Conservation (phyloP, 2,113 vertebrate genomes). For the Macquaria australasica region DNA sequence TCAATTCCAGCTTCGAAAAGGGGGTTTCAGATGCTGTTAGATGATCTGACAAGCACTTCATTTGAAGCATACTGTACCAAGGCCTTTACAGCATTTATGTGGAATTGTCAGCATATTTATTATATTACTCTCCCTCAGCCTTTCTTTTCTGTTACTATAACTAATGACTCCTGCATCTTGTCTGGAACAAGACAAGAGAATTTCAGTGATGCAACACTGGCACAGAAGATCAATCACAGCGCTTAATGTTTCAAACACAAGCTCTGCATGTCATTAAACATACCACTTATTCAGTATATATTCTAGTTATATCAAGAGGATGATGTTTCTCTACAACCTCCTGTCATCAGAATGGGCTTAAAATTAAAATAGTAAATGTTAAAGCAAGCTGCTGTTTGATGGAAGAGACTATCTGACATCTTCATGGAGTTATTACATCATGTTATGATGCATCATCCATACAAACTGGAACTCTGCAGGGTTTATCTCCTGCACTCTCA, state of each 20-base stretch:
- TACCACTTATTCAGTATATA: no score
- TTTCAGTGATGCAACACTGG: neutral
- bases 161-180: neutral
- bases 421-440: conserved; percentile 14
- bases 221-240: neutral
- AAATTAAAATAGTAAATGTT: neutral
- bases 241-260: neutral
- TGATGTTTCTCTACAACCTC: neutral
- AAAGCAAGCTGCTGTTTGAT: conserved; percentile 2
- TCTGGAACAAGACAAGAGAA: neutral
- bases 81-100: neutral
- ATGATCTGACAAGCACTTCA: neutral
- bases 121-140: neutral
- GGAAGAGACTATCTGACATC: neutral
- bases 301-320: neutral
- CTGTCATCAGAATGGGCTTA: neutral
- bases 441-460: conserved; percentile 29
- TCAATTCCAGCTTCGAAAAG: neutral
- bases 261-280: neutral
- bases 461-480: conserved; percentile 10
- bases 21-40: neutral
- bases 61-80: neutral
- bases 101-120: neutral
- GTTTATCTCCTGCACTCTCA: neutral
- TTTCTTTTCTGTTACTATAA: neutral